Evolutionary conservation across 2,113 vertebrate genomes (phyloP).

Genomic region (Heptranchias perlo): DNA sequence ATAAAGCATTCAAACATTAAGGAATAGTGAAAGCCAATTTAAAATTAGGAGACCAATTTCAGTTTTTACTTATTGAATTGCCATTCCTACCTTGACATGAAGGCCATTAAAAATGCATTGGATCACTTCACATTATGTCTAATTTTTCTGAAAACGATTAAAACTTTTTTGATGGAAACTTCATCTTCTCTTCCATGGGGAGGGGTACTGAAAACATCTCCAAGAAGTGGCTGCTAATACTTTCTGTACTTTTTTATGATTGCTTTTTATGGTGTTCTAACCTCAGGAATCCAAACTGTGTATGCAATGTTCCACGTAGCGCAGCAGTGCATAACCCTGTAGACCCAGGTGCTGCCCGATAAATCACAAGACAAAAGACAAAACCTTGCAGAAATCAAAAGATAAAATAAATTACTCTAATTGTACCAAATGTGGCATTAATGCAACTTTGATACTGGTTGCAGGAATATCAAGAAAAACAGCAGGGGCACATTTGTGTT

Average conservation of each 20-base stretch:
- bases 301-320: background rate
- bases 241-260: background rate
- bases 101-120: background rate
- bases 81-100: background rate
- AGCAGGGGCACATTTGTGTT: background rate
- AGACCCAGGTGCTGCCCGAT: background rate
- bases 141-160: background rate
- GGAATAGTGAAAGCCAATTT: background rate
- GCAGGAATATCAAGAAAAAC: background rate
- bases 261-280: background rate
- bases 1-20: too few species aligned
- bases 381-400: background rate
- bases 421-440: background rate
- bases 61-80: background rate
- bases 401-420: background rate
- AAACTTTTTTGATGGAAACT: background rate
- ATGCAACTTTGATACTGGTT: background rate
- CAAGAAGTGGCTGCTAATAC: background rate
- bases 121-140: background rate
- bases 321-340: background rate
- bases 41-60: background rate
- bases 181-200: background rate
- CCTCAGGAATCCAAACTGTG: background rate
- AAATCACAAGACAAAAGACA: background rate
- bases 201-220: background rate